Conservation (phyloP, 2,797 vertebrate species). For the Botia almorhae region DNA sequence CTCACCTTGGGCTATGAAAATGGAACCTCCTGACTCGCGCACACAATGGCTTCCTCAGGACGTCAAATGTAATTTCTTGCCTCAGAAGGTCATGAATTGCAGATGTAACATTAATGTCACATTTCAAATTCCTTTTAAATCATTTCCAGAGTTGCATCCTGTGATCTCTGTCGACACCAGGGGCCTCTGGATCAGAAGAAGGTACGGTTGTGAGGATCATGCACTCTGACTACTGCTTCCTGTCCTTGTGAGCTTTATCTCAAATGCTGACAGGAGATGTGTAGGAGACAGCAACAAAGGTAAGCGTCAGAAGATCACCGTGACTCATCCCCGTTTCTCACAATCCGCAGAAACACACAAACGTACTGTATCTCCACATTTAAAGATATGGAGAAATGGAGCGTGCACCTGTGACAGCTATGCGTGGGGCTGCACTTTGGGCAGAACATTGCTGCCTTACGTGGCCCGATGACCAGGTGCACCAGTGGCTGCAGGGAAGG, state of each 20-base stretch:
- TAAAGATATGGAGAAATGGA: neutral
- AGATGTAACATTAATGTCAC: constrained; percentile 58
- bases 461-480: neutral
- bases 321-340: constrained; percentile 49
- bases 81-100: constrained; percentile 57
- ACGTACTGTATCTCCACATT: constrained; percentile 5
- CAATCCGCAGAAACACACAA: constrained; percentile 1
- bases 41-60: constrained; percentile 32
- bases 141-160: constrained; percentile 35
- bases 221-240: constrained; percentile 40
- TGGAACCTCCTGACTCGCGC: constrained; percentile 34
- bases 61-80: constrained; percentile 52
- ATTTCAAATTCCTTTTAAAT: constrained; percentile 56
- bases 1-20: constrained; percentile 43
- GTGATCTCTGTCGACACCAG: constrained; percentile 52
- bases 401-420: neutral
- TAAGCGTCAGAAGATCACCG: constrained; percentile 26
- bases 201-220: constrained; percentile 40
- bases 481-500: neutral
- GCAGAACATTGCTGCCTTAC: neutral
- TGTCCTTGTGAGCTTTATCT: constrained; percentile 45
- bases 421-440: neutral
- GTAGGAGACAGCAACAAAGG: constrained; percentile 35
- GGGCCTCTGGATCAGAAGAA: constrained; percentile 48
- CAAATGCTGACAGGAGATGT: constrained; percentile 29